Evolutionary conservation across 2,113 vertebrate genomes (phyloP).

Genomic region (Cervus canadensis): DNA sequence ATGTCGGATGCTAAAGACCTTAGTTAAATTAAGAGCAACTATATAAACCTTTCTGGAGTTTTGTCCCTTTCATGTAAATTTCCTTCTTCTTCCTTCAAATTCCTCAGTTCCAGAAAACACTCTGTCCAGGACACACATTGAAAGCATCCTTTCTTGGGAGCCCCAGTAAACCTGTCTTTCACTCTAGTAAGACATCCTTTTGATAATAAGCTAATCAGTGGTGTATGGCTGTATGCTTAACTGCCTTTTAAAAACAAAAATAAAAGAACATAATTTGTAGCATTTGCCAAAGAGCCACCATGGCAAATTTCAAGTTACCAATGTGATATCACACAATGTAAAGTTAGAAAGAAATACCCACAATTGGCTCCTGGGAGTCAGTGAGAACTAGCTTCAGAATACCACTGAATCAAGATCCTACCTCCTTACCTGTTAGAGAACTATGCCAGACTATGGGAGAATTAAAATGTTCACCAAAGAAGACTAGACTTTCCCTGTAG

Average conservation of each 20-base stretch:
- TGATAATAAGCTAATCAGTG: background rate
- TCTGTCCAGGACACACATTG: background rate
- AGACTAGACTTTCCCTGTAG: background rate
- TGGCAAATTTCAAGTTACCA: background rate
- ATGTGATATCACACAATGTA: background rate
- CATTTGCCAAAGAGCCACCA: background rate
- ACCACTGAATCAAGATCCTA: background rate
- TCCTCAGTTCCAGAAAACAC: background rate
- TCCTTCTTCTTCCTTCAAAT: background rate
- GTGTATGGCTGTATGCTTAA: background rate
- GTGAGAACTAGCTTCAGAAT: background rate
- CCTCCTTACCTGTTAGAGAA: background rate
- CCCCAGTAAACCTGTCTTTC: background rate
- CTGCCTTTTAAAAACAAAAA: background rate
- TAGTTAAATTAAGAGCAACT: conserved; percentile 12
- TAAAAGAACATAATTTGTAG: background rate
- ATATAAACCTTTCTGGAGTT: background rate
- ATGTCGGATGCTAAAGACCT: background rate
- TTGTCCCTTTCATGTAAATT: background rate
- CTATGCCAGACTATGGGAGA: background rate
- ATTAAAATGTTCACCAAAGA: background rate
- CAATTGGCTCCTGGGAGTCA: background rate
- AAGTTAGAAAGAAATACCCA: background rate
- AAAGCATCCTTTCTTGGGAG: background rate
- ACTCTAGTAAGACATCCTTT: background rate